Percentiles rank a stretch among this genome's conserved stretches.
Conservation (phyloP, 2,888 invertebrate genomes). For the Sarcophaga caerulescens region DNA sequence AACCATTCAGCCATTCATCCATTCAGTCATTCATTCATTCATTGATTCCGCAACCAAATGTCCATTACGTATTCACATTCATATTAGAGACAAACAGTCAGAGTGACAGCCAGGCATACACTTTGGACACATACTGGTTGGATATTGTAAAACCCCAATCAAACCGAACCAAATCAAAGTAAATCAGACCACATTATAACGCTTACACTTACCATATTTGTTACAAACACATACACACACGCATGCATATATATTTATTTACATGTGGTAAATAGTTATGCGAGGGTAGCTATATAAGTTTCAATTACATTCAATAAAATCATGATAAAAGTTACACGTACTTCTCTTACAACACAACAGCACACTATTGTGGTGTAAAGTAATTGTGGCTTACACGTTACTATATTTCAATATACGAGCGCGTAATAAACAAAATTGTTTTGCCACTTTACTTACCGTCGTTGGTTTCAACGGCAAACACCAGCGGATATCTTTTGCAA, state of each 20-base stretch:
- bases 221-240: background rate
- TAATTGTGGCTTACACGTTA: background rate
- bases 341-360: background rate
- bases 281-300: background rate
- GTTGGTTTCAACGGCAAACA: conserved; percentile 41
- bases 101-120: background rate
- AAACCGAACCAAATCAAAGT: conserved; percentile 45
- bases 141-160: background rate
- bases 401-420: too few relatives aligned
- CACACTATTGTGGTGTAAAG: background rate
- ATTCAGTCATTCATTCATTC: background rate
- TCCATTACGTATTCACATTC: too few relatives aligned
- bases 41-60: too few relatives aligned
- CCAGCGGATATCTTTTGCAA: background rate
- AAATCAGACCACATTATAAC: conserved; percentile 49
- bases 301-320: background rate
- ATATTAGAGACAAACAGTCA: background rate
- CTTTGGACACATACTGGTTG: background rate
- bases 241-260: background rate
- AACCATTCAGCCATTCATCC: conserved; percentile 13
- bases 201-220: conserved; percentile 4
- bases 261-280: background rate
- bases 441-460: conserved; percentile 51
- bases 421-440: conserved; percentile 21
- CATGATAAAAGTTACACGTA: background rate